phyloP scores from a whole-genome alignment of 2,888 invertebrate species.

The Toxonevra muliebris region DNA sequence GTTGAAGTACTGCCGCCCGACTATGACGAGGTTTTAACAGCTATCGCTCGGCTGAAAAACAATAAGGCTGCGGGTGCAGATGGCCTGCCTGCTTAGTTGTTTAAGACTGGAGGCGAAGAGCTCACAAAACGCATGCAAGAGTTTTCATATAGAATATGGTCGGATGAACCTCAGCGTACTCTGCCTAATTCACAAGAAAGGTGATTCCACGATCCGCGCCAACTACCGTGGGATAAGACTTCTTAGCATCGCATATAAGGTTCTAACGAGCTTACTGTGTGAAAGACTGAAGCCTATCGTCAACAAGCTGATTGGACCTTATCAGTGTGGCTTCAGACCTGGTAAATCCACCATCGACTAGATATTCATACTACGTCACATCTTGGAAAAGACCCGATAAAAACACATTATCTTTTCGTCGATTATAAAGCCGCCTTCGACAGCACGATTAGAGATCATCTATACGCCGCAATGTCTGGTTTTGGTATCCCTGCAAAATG shows the following conservation, averaged over 20 bases:
- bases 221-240: conserved; percentile 24
- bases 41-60: too few species aligned
- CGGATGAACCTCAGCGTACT: background rate
- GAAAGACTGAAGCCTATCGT: conserved; percentile 22
- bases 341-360: too few species aligned
- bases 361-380: conserved; percentile 22
- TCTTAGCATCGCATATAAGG: conserved; percentile 8
- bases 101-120: too few species aligned
- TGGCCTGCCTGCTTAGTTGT: too few species aligned
- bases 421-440: conserved; percentile 37
- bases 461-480: conserved; percentile 31
- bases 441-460: conserved; percentile 18
- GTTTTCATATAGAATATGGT: too few species aligned
- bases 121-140: too few species aligned
- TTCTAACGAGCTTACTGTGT: conserved; percentile 20
- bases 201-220: background rate
- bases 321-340: conserved; percentile 24
- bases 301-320: conserved; percentile 17
- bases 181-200: conserved; percentile 8
- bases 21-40: too few species aligned
- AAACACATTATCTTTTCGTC: conserved; percentile 31
- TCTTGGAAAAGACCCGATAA: conserved; percentile 22
- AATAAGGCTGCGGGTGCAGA: too few species aligned
- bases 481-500: conserved; percentile 33
- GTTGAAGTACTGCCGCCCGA: too few species aligned